Conservation (phyloP, 2,888 invertebrate genomes). For the Parapristionchus giblindavisi region DNA sequence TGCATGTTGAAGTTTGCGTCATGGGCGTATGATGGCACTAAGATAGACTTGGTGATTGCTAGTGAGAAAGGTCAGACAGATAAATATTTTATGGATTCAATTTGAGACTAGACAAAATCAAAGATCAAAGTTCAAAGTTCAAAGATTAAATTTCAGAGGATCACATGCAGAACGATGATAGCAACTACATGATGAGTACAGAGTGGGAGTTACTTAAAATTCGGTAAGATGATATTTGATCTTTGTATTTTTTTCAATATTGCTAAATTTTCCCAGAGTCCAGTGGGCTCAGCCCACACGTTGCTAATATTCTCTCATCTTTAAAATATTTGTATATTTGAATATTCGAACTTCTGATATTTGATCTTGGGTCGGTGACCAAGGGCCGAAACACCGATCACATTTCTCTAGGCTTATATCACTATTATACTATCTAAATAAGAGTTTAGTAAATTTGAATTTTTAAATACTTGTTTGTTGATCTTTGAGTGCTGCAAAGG, state of each 20-base stretch:
- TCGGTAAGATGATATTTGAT: slow-evolving; percentile 38
- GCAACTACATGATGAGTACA: slow-evolving; percentile 68
- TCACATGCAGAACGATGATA: slow-evolving; percentile 49
- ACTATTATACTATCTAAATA: too few species aligned
- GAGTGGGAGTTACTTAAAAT: slow-evolving; percentile 67
- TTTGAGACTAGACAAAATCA: neutral
- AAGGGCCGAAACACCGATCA: too few species aligned
- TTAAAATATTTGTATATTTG: too few species aligned
- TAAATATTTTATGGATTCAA: neutral
- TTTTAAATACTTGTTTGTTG: neutral
- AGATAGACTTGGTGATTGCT: slow-evolving; percentile 70
- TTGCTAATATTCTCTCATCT: too few species aligned
- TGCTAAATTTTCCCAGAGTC: neutral
- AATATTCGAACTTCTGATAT: too few species aligned
- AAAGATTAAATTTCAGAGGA: neutral
- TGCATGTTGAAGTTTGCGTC: slow-evolving; percentile 82
- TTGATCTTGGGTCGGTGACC: too few species aligned
- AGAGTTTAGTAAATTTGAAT: too few species aligned
- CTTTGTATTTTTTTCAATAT: neutral
- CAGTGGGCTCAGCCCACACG: too few species aligned
- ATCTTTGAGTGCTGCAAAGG: slow-evolving; percentile 71
- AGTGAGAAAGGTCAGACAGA: slow-evolving; percentile 54
- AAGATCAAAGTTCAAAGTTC: slow-evolving; percentile 7
- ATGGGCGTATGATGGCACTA: slow-evolving; percentile 87
- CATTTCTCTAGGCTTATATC: too few species aligned